These are phyloP conservation scores for Marcusenius ussheri DNA, from an alignment of 2,113 vertebrate species.

Conservation along the genomic window DNA sequence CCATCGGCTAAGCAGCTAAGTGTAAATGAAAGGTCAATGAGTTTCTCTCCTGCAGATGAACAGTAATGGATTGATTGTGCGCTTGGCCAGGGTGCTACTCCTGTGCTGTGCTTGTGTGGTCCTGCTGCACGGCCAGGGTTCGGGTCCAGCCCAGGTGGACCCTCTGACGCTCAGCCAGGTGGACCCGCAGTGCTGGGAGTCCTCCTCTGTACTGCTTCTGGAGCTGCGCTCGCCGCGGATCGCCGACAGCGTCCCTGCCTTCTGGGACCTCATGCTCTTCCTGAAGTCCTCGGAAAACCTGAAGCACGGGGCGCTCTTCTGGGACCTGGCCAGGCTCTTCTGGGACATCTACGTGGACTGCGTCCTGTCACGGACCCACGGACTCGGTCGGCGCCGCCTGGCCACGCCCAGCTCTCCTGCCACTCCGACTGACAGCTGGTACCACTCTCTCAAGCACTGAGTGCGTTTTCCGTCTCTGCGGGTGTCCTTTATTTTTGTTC, in stretches of 20 bases:
- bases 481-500: neutral
- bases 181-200: constrained; percentile 86
- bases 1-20: neutral
- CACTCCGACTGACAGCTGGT: constrained; percentile 49
- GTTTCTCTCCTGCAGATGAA: constrained; percentile 52
- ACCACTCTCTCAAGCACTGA: constrained; percentile 36
- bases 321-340: constrained; percentile 90
- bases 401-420: constrained; percentile 43
- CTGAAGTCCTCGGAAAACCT: constrained; percentile 81
- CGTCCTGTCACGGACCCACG: constrained; percentile 81
- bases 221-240: constrained; percentile 80
- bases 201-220: constrained; percentile 74
- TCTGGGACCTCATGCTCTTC: constrained; percentile 90
- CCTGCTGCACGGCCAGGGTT: constrained; percentile 52
- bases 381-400: constrained; percentile 75
- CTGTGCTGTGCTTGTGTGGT: constrained; percentile 57
- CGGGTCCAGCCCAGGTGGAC: constrained; percentile 60
- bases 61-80: constrained; percentile 47
- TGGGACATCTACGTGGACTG: constrained; percentile 93
- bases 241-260: constrained; percentile 77
- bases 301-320: constrained; percentile 81
- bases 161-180: constrained; percentile 64
- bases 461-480: neutral
- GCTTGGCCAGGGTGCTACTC: constrained; percentile 57
- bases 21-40: neutral